Percentiles rank a stretch among this genome's conserved stretches.
These are phyloP conservation scores for Morone saxatilis DNA, from an alignment of 2,113 vertebrate species.

Conservation along the genomic window DNA sequence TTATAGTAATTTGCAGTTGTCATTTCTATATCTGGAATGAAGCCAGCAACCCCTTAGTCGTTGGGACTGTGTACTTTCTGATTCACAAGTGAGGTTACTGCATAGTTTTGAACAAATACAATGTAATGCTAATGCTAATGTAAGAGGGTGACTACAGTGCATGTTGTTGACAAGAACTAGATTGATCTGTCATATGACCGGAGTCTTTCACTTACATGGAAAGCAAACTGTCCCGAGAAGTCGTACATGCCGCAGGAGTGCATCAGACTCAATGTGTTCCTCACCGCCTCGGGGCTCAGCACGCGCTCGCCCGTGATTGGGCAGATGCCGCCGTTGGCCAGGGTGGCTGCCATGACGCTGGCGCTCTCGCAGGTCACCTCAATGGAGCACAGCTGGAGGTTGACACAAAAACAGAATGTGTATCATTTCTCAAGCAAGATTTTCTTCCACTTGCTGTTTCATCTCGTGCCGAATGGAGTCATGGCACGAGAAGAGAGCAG, in stretches of 20 bases:
- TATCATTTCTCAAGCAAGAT: neutral
- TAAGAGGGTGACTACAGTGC: too few relatives aligned
- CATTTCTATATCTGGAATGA: too few relatives aligned
- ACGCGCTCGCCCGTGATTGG: conserved; percentile 97
- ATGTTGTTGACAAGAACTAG: too few relatives aligned
- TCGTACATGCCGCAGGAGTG: conserved; percentile 99
- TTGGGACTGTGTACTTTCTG: too few relatives aligned
- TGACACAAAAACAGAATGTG: neutral
- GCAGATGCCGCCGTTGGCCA: conserved; percentile 98
- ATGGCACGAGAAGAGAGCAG: too few relatives aligned
- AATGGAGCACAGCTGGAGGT: conserved; percentile 93
- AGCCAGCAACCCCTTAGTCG: too few relatives aligned
- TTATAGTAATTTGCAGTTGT: too few relatives aligned
- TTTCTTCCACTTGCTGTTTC: too few relatives aligned
- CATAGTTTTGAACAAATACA: too few relatives aligned
- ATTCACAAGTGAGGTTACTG: too few relatives aligned
- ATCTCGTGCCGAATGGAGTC: too few relatives aligned
- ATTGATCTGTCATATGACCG: neutral
- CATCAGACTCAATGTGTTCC: conserved; percentile 98
- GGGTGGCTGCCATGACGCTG: conserved; percentile 97
- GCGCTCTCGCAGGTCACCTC: conserved; percentile 98
- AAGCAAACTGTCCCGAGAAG: conserved; percentile 98
- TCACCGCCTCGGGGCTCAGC: conserved; percentile 94
- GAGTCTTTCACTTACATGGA: conserved; percentile 88
- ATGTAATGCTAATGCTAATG: too few relatives aligned